A percentile compares a stretch with the other conserved stretches of the same genome.
These are phyloP conservation scores for Nasonia giraulti DNA, from an alignment of 1,140 invertebrate genomes.

Conservation along the genomic window DNA sequence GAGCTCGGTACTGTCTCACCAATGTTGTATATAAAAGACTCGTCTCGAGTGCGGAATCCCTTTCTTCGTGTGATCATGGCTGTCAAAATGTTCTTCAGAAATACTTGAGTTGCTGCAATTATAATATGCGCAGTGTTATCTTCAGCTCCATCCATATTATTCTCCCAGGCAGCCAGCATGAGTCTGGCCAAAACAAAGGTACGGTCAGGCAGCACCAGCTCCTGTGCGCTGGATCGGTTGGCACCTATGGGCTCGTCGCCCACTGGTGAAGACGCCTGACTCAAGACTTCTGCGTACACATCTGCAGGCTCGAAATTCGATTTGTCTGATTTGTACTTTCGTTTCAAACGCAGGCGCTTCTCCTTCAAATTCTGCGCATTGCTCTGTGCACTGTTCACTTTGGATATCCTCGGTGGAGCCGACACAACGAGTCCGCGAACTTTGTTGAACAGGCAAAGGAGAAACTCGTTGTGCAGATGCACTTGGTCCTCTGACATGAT, in stretches of 20 bases:
- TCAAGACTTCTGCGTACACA: conserved; percentile 71
- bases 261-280: conserved; percentile 70
- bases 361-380: conserved; percentile 72
- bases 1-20: conserved; percentile 82
- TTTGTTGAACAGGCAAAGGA: conserved; percentile 86
- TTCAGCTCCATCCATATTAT: conserved; percentile 85
- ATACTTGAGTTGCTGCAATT: conserved; percentile 83
- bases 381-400: conserved; percentile 51
- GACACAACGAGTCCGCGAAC: conserved; percentile 80
- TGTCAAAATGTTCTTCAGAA: conserved; percentile 86
- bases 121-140: conserved; percentile 85
- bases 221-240: conserved; percentile 78
- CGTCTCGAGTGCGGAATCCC: conserved; percentile 81
- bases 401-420: conserved; percentile 70
- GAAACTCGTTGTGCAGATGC: conserved; percentile 88
- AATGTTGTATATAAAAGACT: conserved; percentile 82
- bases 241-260: conserved; percentile 72
- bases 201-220: conserved; percentile 83
- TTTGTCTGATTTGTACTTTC: conserved; percentile 78
- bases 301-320: conserved; percentile 79
- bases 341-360: conserved; percentile 75
- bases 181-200: conserved; percentile 86
- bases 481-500: conserved; percentile 82
- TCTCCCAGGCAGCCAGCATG: conserved; percentile 88
- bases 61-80: conserved; percentile 82